A percentile compares a stretch with the other conserved stretches of the same genome.
phyloP scores from a whole-genome alignment of 2,113 vertebrate genomes.

The Rhinoptilus africanus region DNA sequence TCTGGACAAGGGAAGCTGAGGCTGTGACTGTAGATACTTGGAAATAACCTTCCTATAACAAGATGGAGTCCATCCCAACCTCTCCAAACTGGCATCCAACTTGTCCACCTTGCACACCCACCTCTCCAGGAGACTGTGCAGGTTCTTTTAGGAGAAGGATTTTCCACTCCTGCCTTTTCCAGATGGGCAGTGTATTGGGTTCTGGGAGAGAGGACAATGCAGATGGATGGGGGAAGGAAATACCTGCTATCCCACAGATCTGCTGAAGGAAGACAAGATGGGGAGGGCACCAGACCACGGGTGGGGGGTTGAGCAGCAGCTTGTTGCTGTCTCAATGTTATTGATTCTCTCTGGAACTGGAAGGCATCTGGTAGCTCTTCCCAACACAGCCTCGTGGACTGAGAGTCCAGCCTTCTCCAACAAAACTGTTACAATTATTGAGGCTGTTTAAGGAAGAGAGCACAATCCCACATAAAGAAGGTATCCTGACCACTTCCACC shows the following conservation, averaged over 20 bases:
- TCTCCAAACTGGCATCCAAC: background rate
- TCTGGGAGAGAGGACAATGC: background rate
- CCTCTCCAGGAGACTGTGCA: rapidly evolving
- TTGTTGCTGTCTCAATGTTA: background rate
- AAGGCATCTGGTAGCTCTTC: background rate
- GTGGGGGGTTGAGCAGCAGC: background rate
- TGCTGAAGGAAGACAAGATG: background rate
- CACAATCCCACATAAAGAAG: background rate
- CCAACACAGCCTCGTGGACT: background rate
- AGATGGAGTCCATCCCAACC: background rate
- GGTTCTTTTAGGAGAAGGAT: no score
- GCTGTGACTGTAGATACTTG: background rate
- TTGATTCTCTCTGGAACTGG: background rate
- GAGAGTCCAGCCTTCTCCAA: background rate
- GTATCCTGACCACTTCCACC: background rate
- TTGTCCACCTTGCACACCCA: background rate
- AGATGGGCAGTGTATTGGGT: background rate
- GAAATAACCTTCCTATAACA: rapidly evolving
- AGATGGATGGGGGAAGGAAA: no score
- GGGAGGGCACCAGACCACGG: background rate
- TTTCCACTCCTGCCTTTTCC: background rate
- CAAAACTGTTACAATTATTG: background rate
- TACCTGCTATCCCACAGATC: background rate
- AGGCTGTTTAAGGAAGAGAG: background rate
- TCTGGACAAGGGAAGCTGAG: background rate